Base-by-base conservation (phyloP, 1,140 invertebrate genomes). In the Penaeus vannamei region DNA sequence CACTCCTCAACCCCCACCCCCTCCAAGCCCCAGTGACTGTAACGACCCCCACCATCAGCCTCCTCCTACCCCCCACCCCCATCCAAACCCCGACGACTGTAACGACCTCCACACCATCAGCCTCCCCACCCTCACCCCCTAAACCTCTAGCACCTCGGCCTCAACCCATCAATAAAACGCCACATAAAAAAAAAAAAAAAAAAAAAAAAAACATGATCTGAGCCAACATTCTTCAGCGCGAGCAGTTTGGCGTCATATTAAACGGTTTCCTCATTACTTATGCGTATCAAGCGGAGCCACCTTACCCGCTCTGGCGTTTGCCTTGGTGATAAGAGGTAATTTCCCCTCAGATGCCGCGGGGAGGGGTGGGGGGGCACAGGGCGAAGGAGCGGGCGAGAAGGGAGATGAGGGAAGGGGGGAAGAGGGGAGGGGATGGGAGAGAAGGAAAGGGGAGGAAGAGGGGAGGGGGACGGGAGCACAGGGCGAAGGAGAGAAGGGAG, bases 261-360 rank as follows among this genome's bases (percentile, higher is more conserved):
- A 60, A 53, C 66, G 23, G 8, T 20, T 12, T 42, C 36, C 84
- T 85, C 84, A 85, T 85, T 85, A 85, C 84, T 85, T 85, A 85
- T 72, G 84, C 84, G 64, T 85, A 85, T 85, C 84, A 69, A 76
- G 84, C 69, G 26, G 23, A 66, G 22, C 84, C 64, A 72, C 69
- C 64, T 85, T 85, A 76, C 84, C 84, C 69, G 64, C 3, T 7
- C 29, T n/a, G 64, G 84, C 66, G 84, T 85, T 85, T 85, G 84
- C 84, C 84, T 46, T 76, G 84, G 84, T 62, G 84, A 85, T 85
- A 85, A 85, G 84, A 66, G 84, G 84, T 85, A 85, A 85, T 85
- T 85, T 85, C 66, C 84, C 69, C 66, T 76, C 69, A 85, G 82
- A 62, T 46, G 42, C 59, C 46, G 32, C 77, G 12, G 79, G n/a